phyloP scores from a whole-genome alignment of 2,113 vertebrate genomes.

The Colistium nudipinnis region DNA sequence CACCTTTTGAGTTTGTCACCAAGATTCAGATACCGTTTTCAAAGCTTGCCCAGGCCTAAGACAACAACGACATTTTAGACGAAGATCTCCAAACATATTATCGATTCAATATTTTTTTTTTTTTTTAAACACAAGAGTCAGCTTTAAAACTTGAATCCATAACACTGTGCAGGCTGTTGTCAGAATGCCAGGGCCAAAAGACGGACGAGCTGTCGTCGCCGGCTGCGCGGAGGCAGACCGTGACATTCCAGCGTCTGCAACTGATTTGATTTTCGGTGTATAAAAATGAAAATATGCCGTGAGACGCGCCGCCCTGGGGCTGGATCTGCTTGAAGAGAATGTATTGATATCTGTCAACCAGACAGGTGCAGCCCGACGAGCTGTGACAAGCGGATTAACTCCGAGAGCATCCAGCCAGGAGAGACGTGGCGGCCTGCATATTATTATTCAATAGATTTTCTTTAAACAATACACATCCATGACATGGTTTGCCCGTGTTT shows the following conservation, averaged over 20 bases:
- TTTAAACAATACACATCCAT: neutral
- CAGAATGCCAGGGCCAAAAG: neutral
- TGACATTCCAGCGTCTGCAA: neutral
- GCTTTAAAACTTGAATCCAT: neutral
- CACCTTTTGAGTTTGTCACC: neutral
- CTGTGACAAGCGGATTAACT: neutral
- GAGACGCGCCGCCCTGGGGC: neutral
- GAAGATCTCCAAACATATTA: neutral
- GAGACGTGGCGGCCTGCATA: no score
- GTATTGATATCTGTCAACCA: constrained; percentile 3
- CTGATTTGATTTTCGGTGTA: neutral
- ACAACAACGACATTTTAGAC: neutral
- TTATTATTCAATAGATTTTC: no score
- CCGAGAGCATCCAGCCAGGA: neutral
- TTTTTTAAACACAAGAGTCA: neutral
- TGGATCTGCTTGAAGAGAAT: neutral
- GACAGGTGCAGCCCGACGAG: constrained; percentile 1
- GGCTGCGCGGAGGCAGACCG: neutral
- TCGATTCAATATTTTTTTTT: neutral
- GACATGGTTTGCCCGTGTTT: no score
- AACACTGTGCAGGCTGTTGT: neutral
- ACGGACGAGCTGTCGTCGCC: no score
- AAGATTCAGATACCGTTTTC: neutral
- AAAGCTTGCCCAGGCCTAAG: neutral
- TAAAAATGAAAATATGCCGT: neutral